phyloP scores from a whole-genome alignment of 2,797 vertebrate species.

The Cyclura pinguis region DNA sequence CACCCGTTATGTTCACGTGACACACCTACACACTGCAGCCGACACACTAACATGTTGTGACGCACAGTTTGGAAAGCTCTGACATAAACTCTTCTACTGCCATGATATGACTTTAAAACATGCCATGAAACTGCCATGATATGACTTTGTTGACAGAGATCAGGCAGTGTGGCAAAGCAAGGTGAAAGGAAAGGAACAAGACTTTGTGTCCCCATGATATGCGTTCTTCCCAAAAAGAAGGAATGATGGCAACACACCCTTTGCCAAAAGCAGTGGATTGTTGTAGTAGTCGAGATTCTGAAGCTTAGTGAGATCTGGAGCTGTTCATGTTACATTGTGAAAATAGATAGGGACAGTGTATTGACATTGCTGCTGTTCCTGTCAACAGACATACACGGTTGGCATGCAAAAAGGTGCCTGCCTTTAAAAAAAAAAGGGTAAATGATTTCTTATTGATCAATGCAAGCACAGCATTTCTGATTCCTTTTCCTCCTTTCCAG shows the following conservation, averaged over 20 bases:
- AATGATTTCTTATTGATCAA: background rate
- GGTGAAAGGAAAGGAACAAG: background rate
- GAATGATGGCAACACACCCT: background rate
- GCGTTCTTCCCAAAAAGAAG: too few relatives aligned
- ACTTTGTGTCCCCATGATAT: background rate
- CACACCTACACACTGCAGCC: too few relatives aligned
- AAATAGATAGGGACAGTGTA: background rate
- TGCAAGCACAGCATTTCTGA: background rate
- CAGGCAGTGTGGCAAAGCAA: background rate
- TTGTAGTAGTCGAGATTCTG: background rate
- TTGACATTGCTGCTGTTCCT: too few relatives aligned
- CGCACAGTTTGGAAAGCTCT: too few relatives aligned
- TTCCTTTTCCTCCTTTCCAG: constrained; percentile 66
- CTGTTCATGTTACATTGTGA: background rate
- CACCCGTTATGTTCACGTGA: too few relatives aligned
- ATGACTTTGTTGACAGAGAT: background rate
- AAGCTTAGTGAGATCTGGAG: background rate
- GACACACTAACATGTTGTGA: too few relatives aligned
- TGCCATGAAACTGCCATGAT: too few relatives aligned
- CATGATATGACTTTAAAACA: too few relatives aligned
- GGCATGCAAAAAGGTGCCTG: background rate
- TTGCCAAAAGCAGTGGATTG: background rate
- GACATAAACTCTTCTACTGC: background rate
- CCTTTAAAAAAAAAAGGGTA: background rate
- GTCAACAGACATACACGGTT: too few relatives aligned